Conservation (phyloP, 2,888 invertebrate species). For the Stenchaetothrips biformis region DNA sequence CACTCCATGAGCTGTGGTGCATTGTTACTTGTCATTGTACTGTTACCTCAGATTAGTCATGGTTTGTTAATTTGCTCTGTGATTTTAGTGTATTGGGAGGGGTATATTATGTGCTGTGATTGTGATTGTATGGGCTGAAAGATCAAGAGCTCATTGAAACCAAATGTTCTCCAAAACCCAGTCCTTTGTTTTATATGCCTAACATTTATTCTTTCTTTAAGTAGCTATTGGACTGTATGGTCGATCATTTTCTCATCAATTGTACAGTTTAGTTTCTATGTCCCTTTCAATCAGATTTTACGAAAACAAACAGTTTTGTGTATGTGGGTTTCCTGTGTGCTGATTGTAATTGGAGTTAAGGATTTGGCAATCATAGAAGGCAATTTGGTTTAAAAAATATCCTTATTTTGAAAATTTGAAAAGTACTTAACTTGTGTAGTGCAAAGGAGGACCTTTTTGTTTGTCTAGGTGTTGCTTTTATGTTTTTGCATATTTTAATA, state of each 20-base stretch:
- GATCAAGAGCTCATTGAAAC: background rate
- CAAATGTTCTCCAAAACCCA: background rate
- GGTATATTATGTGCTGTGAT: background rate
- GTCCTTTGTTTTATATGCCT: background rate
- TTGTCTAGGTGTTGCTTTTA: too few relatives aligned
- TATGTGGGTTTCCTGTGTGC: too few relatives aligned
- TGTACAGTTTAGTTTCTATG: too few relatives aligned
- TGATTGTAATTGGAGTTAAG: too few relatives aligned
- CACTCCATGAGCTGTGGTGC: constrained; percentile 15
- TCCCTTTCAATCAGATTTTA: too few relatives aligned
- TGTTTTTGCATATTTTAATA: too few relatives aligned
- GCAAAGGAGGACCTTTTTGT: too few relatives aligned
- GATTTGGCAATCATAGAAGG: too few relatives aligned
- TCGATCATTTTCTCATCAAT: background rate
- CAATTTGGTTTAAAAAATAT: too few relatives aligned
- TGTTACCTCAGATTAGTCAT: constrained; percentile 14
- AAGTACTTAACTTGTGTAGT: too few relatives aligned
- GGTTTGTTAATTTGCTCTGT: constrained; percentile 18
- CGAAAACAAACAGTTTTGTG: too few relatives aligned
- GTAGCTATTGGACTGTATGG: background rate
- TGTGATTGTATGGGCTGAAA: constrained; percentile 2
- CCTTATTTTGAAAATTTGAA: too few relatives aligned
- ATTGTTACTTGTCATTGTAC: constrained; percentile 2
- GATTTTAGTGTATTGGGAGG: constrained; percentile 20
- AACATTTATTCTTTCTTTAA: background rate